phyloP scores from a whole-genome alignment of 1,140 invertebrate species.

The Cepaea nemoralis region DNA sequence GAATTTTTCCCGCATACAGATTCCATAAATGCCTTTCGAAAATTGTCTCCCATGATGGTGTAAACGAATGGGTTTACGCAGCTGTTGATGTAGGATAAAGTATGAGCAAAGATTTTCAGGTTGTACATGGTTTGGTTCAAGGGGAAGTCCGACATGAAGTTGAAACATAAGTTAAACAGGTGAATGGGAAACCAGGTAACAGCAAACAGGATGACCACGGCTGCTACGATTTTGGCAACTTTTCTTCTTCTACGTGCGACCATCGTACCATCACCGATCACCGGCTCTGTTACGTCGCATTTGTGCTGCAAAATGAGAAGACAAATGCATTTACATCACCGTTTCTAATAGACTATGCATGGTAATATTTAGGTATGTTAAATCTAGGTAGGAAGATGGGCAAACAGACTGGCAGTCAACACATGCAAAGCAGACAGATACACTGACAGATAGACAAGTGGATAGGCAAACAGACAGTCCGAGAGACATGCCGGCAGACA shows the following conservation, averaged over 20 bases:
- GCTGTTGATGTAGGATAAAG: conserved; percentile 92
- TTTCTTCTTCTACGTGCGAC: conserved; percentile 76
- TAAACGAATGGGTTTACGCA: conserved; percentile 96
- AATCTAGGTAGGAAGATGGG: too few species aligned
- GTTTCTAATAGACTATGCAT: too few species aligned
- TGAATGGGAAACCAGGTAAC: conserved; percentile 96
- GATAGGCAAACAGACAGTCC: too few species aligned
- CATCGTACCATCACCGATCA: conserved; percentile 40
- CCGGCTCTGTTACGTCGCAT: background rate
- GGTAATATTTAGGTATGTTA: too few species aligned
- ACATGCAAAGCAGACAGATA: too few species aligned
- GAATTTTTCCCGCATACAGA: conserved; percentile 46
- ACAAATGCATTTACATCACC: too few species aligned
- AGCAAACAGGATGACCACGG: conserved; percentile 94
- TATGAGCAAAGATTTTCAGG: conserved; percentile 87
- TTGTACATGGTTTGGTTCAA: conserved; percentile 74
- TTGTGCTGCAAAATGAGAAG: conserved; percentile 7
- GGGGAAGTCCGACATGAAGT: conserved; percentile 71
- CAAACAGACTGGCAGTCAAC: too few species aligned
- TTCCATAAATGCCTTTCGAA: conserved; percentile 81
- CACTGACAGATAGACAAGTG: too few species aligned
- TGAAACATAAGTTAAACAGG: conserved; percentile 71
- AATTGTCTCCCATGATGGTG: conserved; percentile 89
- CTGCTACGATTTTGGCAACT: conserved; percentile 92
- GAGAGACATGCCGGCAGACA: too few species aligned